Evolutionary conservation across 2,797 vertebrate species (phyloP).

Genomic region (Protosalanx chinensis): DNA sequence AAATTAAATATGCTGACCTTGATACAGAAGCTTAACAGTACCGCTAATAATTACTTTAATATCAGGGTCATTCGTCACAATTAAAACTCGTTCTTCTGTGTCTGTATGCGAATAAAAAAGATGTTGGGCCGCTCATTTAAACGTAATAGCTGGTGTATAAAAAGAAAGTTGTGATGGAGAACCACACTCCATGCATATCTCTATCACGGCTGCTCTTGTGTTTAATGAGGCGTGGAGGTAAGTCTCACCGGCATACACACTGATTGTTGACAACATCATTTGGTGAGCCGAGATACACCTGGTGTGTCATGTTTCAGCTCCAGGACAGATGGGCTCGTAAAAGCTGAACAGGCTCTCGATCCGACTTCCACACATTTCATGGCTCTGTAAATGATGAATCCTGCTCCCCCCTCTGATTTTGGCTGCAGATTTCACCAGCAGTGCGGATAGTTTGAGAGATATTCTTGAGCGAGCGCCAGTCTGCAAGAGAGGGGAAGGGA

Average conservation of each 20-base stretch:
- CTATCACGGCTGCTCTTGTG: not conserved
- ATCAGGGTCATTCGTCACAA: constrained; percentile 45
- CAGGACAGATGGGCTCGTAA: constrained; percentile 39
- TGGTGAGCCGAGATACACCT: constrained; percentile 68
- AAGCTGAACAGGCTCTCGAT: constrained; percentile 25
- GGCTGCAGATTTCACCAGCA: not conserved
- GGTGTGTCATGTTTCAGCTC: constrained; percentile 69
- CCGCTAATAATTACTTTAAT: constrained; percentile 40
- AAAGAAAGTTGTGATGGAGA: no score
- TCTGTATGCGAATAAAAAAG: constrained; percentile 9
- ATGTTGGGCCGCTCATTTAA: not conserved
- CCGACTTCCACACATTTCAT: constrained; percentile 19
- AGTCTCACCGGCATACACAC: not conserved
- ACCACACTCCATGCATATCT: not conserved
- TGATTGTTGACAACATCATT: constrained; percentile 19
- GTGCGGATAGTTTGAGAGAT: not conserved
- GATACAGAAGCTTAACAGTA: constrained; percentile 5
- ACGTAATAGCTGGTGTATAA: no score
- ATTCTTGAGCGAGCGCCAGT: not conserved
- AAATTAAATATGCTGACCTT: constrained; percentile 13
- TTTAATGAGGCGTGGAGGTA: not conserved
- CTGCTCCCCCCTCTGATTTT: not conserved
- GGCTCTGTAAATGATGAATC: not conserved
- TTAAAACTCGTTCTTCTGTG: constrained; percentile 23
- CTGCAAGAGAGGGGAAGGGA: not conserved